Conservation (phyloP, 1,140 invertebrate species). For the Anoplolepis gracilipes region DNA sequence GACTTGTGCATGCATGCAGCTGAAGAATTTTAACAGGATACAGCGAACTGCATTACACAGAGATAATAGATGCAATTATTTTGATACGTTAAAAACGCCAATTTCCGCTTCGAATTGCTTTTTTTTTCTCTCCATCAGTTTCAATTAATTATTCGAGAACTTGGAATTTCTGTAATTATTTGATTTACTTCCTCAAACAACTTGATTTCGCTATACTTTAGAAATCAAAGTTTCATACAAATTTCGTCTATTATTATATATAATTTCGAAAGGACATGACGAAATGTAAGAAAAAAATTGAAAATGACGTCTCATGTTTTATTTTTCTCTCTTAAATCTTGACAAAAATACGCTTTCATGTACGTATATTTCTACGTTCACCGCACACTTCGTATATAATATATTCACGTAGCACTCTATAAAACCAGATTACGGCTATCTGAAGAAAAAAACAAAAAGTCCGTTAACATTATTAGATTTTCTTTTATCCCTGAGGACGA, state of each 20-base stretch:
- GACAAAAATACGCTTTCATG: not conserved
- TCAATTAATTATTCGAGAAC: not conserved
- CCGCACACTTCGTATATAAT: conserved; percentile 40
- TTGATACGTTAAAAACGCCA: not conserved
- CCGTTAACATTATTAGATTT: conserved; percentile 80
- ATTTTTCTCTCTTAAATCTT: not conserved
- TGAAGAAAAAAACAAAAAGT: conserved; percentile 75
- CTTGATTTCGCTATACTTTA: not conserved
- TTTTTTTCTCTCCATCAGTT: not conserved
- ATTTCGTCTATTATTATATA: not conserved
- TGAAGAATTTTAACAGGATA: conserved; percentile 66
- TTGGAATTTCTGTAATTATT: conserved; percentile 24
- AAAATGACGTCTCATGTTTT: not conserved
- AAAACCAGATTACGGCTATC: conserved; percentile 69
- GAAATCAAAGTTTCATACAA: not conserved
- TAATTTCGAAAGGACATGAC: not conserved
- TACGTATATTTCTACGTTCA: conserved; percentile 31
- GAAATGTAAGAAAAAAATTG: not conserved
- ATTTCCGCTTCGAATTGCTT: not conserved
- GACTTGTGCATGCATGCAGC: conserved; percentile 41
- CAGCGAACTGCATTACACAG: conserved; percentile 42
- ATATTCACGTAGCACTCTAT: conserved; percentile 65
- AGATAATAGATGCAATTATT: conserved; percentile 40
- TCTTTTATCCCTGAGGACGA: conserved; percentile 73
- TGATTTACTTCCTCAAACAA: not conserved